A percentile compares a stretch with the other conserved stretches of the same genome.
These are phyloP conservation scores for Drosophila willistoni DNA, from an alignment of 1,140 invertebrate species.

Conservation along the genomic window DNA sequence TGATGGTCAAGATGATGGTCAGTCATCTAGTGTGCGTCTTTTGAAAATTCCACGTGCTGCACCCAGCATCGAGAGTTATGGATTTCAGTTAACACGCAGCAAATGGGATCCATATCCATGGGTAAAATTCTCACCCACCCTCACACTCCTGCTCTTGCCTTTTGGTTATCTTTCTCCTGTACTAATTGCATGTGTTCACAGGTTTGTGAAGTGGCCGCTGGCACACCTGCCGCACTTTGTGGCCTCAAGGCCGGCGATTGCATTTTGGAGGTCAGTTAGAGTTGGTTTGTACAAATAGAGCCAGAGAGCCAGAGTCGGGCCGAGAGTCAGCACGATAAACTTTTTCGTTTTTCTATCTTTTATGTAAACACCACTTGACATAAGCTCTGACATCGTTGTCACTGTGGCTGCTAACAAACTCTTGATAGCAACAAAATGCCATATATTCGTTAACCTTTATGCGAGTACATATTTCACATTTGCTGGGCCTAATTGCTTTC, in stretches of 20 bases:
- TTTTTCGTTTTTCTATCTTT: neutral
- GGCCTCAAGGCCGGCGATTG: conserved; percentile 86
- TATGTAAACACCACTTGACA: conserved; percentile 11
- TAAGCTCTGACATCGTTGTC: conserved; percentile 16
- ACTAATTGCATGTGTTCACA: conserved; percentile 66
- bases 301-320: neutral
- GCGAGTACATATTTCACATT: neutral
- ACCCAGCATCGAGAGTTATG: conserved; percentile 83
- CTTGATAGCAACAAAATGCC: conserved; percentile 16
- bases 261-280: conserved; percentile 84
- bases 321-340: conserved; percentile 4
- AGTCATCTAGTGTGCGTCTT: conserved; percentile 65
- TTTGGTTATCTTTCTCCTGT: conserved; percentile 34
- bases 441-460: neutral
- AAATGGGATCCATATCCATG: conserved; percentile 90
- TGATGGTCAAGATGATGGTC: neutral
- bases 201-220: conserved; percentile 84
- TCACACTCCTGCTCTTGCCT: neutral
- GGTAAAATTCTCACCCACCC: conserved; percentile 79
- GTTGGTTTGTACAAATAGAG: conserved; percentile 27
- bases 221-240: conserved; percentile 83
- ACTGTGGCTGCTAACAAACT: conserved; percentile 24
- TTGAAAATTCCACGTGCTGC: conserved; percentile 70
- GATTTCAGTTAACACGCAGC: conserved; percentile 87
- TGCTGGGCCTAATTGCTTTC: conserved; percentile 40